Evolutionary conservation across 2,797 vertebrate genomes (phyloP).

Genomic region (Enteromius afrohamiltoni): DNA sequence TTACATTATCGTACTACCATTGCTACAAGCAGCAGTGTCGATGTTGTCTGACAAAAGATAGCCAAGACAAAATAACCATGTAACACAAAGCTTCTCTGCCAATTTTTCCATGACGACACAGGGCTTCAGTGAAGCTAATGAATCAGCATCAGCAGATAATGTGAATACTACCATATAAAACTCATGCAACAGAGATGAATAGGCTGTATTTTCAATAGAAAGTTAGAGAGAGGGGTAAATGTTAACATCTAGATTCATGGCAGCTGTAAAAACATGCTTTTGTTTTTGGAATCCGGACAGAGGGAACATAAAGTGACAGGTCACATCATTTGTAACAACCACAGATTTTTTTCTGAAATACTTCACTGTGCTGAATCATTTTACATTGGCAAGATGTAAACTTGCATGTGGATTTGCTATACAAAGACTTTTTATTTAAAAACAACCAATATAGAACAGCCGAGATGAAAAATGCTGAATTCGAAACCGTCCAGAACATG

Average conservation of each 20-base stretch:
- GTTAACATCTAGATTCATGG: conserved; percentile 10
- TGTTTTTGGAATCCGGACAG: conserved; percentile 16
- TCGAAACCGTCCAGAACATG: not conserved
- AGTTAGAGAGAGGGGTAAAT: conserved; percentile 7
- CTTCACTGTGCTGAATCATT: not conserved
- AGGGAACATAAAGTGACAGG: conserved; percentile 25
- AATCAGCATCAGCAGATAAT: conserved; percentile 11
- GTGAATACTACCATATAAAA: not conserved
- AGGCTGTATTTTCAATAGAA: not conserved
- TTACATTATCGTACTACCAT: conserved; percentile 11
- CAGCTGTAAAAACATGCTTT: conserved; percentile 55
- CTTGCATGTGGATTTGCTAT: not conserved
- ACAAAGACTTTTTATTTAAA: not conserved
- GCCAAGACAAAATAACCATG: not conserved
- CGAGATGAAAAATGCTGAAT: not conserved
- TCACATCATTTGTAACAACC: conserved; percentile 20
- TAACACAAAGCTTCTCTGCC: not conserved
- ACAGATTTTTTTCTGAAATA: not conserved
- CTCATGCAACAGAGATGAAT: not conserved
- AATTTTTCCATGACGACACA: conserved; percentile 16
- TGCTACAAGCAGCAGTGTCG: not conserved
- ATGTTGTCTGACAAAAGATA: not conserved
- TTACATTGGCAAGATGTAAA: not conserved
- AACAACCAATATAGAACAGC: not conserved
- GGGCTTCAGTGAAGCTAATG: not conserved